A percentile compares a stretch with the other conserved stretches of the same genome.
phyloP scores from a whole-genome alignment of 1,140 invertebrate genomes.

The Eumaeus atala region DNA sequence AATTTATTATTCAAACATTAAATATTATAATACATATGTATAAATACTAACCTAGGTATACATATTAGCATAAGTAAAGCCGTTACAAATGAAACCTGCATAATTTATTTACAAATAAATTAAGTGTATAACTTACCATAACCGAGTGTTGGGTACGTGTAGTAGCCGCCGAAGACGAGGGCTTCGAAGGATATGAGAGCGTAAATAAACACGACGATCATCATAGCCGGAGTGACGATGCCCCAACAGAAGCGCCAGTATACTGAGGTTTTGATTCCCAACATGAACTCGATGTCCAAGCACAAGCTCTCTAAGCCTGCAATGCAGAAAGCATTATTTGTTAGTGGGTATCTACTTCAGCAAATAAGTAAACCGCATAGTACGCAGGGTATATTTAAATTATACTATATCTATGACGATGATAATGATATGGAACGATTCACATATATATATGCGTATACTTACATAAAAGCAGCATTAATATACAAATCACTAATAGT shows the following conservation, averaged over 20 bases:
- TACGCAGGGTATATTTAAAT: too few relatives aligned
- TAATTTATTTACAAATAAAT: too few relatives aligned
- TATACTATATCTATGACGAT: too few relatives aligned
- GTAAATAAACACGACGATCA: conserved; percentile 82
- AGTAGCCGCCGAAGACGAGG: conserved; percentile 68
- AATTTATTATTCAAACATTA: too few relatives aligned
- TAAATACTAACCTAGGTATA: too few relatives aligned
- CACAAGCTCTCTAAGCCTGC: conserved; percentile 81
- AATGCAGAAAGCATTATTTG: conserved; percentile 11
- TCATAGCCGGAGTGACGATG: conserved; percentile 81
- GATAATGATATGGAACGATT: too few relatives aligned
- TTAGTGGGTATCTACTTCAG: not conserved
- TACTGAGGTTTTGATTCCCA: conserved; percentile 78
- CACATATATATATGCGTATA: too few relatives aligned
- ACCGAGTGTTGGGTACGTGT: conserved; percentile 37
- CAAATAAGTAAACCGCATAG: too few relatives aligned
- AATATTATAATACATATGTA: too few relatives aligned
- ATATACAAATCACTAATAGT: conserved; percentile 8
- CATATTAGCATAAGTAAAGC: too few relatives aligned
- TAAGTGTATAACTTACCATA: conserved; percentile 45
- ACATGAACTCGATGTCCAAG: conserved; percentile 86
- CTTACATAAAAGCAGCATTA: too few relatives aligned
- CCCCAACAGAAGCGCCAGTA: conserved; percentile 90
- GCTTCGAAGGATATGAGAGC: conserved; percentile 73
- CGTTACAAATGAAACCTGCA: too few relatives aligned